Conservation (phyloP, 2,797 vertebrate genomes). For the Microctenopoma lineatum region DNA sequence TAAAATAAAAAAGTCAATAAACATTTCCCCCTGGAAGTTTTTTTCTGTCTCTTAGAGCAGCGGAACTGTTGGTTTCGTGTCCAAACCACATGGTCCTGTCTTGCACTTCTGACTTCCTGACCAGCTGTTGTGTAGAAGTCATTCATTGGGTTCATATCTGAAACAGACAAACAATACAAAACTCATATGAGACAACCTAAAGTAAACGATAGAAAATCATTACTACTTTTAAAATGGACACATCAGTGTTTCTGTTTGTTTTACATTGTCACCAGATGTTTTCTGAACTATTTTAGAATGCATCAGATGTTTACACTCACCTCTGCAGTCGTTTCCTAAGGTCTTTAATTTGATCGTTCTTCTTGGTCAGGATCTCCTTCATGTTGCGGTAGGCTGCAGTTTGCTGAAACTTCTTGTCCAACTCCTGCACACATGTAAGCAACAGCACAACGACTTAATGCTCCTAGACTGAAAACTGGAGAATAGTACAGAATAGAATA, state of each 20-base stretch:
- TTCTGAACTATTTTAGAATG: neutral
- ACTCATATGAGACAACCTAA: neutral
- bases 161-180: constrained; percentile 32
- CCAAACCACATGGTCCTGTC: constrained; percentile 39
- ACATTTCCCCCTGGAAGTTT: constrained; percentile 12
- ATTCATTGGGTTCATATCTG: constrained; percentile 86
- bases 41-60: constrained; percentile 42
- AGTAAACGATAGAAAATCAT: neutral
- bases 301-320: constrained; percentile 70
- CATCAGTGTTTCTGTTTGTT: no score
- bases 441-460: neutral
- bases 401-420: constrained; percentile 98
- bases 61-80: constrained; percentile 38
- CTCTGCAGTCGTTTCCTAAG: constrained; percentile 90
- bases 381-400: constrained; percentile 96
- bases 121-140: constrained; percentile 48
- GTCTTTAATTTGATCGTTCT: constrained; percentile 97
- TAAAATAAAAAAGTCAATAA: constrained; percentile 50
- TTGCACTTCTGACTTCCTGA: constrained; percentile 12
- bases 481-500: no score
- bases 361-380: constrained; percentile 97
- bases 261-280: neutral
- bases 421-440: constrained; percentile 80
- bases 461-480: neutral
- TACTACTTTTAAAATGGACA: neutral